Evolutionary conservation across 2,113 vertebrate species (phyloP).

Genomic region (Pagrus major): DNA sequence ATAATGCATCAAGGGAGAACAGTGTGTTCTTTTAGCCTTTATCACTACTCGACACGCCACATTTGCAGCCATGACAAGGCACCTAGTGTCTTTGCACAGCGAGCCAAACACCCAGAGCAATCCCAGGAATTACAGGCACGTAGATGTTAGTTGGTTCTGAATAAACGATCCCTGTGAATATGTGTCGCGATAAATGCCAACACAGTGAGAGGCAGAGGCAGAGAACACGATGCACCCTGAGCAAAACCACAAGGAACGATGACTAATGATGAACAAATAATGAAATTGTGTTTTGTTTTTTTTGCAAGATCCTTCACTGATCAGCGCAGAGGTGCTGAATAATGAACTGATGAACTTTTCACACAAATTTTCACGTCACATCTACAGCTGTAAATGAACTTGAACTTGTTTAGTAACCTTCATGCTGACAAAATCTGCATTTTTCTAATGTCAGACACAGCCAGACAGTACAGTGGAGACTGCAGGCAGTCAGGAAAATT

Average conservation of each 20-base stretch:
- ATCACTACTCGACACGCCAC: neutral
- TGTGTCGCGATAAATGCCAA: neutral
- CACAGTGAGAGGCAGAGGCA: neutral
- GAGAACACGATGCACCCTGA: neutral
- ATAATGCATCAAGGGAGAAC: conserved; percentile 12
- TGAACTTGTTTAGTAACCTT: neutral
- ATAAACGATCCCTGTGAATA: conserved; percentile 1
- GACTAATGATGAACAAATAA: too few species aligned
- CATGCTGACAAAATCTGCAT: neutral
- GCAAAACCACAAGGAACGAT: too few species aligned
- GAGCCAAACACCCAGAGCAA: conserved; percentile 12
- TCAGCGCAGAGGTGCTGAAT: neutral
- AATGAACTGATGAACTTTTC: neutral
- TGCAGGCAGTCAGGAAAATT: neutral
- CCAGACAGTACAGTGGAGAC: neutral
- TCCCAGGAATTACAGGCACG: conserved; percentile 15
- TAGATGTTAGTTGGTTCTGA: conserved; percentile 1
- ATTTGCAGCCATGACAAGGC: conserved; percentile 5
- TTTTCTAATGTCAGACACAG: neutral
- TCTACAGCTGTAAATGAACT: neutral
- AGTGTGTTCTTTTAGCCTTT: conserved; percentile 28
- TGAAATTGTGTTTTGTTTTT: neutral
- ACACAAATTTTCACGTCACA: neutral
- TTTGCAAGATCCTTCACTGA: neutral
- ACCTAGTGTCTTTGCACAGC: conserved; percentile 12